Evolutionary conservation across 2,888 invertebrate genomes (phyloP).

Genomic region (Lymantria monacha): DNA sequence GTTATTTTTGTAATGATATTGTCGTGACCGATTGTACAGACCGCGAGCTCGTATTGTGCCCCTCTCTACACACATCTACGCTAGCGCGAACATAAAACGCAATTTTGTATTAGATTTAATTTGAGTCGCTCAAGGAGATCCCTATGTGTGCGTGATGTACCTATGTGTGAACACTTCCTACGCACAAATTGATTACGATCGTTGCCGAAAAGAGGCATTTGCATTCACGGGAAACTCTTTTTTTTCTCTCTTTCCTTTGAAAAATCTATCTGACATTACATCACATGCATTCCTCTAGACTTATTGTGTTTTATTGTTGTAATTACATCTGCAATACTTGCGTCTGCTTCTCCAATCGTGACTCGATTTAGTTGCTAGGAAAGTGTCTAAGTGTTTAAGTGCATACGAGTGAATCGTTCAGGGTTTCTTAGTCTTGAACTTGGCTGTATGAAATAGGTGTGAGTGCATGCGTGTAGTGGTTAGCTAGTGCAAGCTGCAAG

Average conservation of each 20-base stretch:
- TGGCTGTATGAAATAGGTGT: slow-evolving; percentile 15
- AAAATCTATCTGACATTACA: slow-evolving; percentile 47
- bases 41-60: slow-evolving; percentile 71
- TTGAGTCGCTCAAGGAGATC: slow-evolving; percentile 56
- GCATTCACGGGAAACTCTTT: slow-evolving; percentile 66
- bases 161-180: slow-evolving; percentile 68
- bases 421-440: slow-evolving; percentile 17
- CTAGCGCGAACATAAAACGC: slow-evolving; percentile 80
- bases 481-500: slow-evolving; percentile 45
- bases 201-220: slow-evolving; percentile 76
- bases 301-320: not conserved
- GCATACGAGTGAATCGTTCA: not conserved
- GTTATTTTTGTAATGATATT: slow-evolving; percentile 47
- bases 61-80: slow-evolving; percentile 72
- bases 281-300: slow-evolving; percentile 43
- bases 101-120: slow-evolving; percentile 83
- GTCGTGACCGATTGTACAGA: slow-evolving; percentile 58
- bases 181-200: slow-evolving; percentile 81
- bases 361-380: not conserved
- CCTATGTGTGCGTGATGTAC: slow-evolving; percentile 39
- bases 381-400: not conserved
- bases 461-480: slow-evolving; percentile 64
- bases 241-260: slow-evolving; percentile 39
- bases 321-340: too few species aligned
- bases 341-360: too few species aligned